A percentile compares a stretch with the other conserved stretches of the same genome.
Conservation (phyloP, 53 echinoderm and acorn worm genomes). For the Hippasteria phrygiana region DNA sequence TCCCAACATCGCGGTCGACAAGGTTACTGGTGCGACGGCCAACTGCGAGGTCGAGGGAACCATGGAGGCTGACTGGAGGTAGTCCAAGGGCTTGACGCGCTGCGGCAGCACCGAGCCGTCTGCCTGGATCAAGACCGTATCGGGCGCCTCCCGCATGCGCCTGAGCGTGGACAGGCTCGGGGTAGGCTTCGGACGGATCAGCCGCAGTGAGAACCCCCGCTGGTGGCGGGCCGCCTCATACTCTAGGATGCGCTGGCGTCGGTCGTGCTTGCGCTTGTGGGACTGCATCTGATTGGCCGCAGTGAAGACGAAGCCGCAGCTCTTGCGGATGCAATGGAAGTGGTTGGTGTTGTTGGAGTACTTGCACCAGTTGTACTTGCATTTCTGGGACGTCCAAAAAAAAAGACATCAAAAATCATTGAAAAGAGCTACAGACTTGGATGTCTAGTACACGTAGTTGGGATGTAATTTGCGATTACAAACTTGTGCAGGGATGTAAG, state of each 20-base stretch:
- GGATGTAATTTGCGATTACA: too few relatives aligned
- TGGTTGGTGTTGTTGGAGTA: slow-evolving; percentile 99
- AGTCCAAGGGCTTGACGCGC: slow-evolving; percentile 23
- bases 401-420: not conserved
- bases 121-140: slow-evolving; percentile 60
- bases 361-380: slow-evolving; percentile 90
- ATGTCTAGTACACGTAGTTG: not conserved
- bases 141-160: slow-evolving; percentile 39
- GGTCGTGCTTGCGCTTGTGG: slow-evolving; percentile 98
- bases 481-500: too few relatives aligned
- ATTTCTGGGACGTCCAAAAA: slow-evolving; percentile 66
- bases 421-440: not conserved
- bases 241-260: slow-evolving; percentile 93
- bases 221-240: slow-evolving; percentile 79
- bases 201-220: slow-evolving; percentile 63
- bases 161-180: slow-evolving; percentile 21
- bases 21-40: slow-evolving; percentile 20
- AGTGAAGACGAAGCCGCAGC: slow-evolving; percentile 97
- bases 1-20: not conserved
- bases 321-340: slow-evolving; percentile 99
- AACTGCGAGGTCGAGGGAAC: slow-evolving; percentile 25
- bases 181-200: slow-evolving; percentile 80
- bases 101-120: slow-evolving; percentile 38
- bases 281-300: slow-evolving; percentile 99
- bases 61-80: slow-evolving; percentile 33